Percentiles rank a stretch among this genome's conserved stretches.
Conservation (phyloP, 2,888 invertebrate species). For the Drosophila koepferae region DNA sequence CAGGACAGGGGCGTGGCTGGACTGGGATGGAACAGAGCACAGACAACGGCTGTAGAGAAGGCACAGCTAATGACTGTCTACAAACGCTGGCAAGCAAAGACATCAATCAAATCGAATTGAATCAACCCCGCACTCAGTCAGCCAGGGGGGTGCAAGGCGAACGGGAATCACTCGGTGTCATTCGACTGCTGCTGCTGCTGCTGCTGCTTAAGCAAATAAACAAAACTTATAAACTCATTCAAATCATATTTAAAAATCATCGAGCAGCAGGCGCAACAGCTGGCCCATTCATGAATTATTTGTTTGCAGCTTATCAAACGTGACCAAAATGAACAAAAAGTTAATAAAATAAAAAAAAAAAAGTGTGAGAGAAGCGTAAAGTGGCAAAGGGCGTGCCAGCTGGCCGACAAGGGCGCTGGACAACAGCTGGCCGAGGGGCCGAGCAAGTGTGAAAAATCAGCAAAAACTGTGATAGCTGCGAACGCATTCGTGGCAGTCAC, state of each 20-base stretch:
- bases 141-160: conserved; percentile 1
- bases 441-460: conserved; percentile 71
- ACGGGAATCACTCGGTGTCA: conserved; percentile 1
- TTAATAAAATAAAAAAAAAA: conserved; percentile 61
- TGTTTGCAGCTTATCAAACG: conserved; percentile 76
- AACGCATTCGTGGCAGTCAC: conserved; percentile 21
- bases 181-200: conserved; percentile 33
- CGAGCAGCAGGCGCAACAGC: conserved; percentile 54
- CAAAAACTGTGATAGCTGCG: conserved; percentile 54
- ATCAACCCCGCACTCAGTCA: conserved; percentile 39
- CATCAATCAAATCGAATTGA: conserved; percentile 71
- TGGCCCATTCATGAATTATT: conserved; percentile 77
- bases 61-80: conserved; percentile 76
- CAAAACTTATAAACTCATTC: conserved; percentile 79
- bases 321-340: conserved; percentile 71
- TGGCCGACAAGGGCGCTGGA: conserved; percentile 57
- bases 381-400: conserved; percentile 56
- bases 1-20: conserved; percentile 22
- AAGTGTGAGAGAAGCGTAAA: conserved; percentile 24
- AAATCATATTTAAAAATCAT: conserved; percentile 79
- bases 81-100: conserved; percentile 62
- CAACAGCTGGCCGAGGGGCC: conserved; percentile 52
- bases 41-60: conserved; percentile 48
- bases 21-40: conserved; percentile 21
- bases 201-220: conserved; percentile 70